Base-by-base conservation (phyloP, 2,797 vertebrate genomes). In the Labeo calbasu region DNA sequence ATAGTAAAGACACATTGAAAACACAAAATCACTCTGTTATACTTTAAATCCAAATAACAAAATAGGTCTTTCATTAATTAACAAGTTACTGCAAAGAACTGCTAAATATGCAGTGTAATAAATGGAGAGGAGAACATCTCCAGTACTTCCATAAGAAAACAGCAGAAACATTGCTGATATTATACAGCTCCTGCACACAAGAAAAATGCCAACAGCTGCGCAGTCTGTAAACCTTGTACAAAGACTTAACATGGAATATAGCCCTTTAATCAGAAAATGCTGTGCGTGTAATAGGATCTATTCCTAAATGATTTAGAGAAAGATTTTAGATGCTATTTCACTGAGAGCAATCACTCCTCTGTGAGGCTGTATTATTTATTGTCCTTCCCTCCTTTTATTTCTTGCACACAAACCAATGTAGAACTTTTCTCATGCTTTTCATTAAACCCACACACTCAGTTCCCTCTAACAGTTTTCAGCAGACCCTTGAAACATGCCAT, bases 311-410 rank as follows among this genome's bases (percentile, higher is more conserved):
- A 63, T 46, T 59, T 7, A 6, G 13, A 5, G 51, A 79, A 79
- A 32, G 5, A 51, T 23, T 55, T 70, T 43, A 19, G 10, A 43
- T 12, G 23, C 57, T 50, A 40, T 48, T 48, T 48, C 1, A 48
- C 9, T 32, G 79, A 55, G 79, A 81, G 79, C 23, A 46, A 46
- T 59, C 13, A 25, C 66, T 46, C 50, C 53, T 77, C 40, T 10
- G 68, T 15, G 68, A 72, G 53, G 79, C 68, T 81, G 40, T 72
- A n/a, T 71, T 57, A 13, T n/a, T 32, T 15, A 15, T 32, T 21
- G 6, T 10, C 40, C 8, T 71, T 50, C 25, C 1, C 5, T 77
- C 36, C 15, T n/a, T 61, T 63, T 23, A 36, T 65, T 50, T 65
- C 46, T 46, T 19, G 21, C 23, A 50, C n/a, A 77, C 2, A 6